Conservation (phyloP, 2,888 invertebrate species). For the Zootermopsis nevadensis region DNA sequence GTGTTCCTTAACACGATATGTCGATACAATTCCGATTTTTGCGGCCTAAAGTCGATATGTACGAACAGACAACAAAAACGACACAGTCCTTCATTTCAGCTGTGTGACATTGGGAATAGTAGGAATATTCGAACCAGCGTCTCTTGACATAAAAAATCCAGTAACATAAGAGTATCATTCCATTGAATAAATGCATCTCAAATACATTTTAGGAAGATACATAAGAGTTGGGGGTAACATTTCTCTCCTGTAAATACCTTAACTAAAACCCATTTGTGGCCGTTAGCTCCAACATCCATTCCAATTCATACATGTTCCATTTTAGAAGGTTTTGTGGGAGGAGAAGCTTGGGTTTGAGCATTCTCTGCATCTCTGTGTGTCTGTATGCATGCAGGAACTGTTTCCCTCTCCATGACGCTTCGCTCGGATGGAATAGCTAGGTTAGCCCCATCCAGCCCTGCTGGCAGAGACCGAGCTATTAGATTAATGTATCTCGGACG, state of each 20-base stretch:
- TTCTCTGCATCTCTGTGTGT: conserved; percentile 1
- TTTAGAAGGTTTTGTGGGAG: conserved; percentile 10
- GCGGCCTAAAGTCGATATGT: too few relatives aligned
- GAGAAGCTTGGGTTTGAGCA: not conserved
- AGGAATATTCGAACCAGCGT: too few relatives aligned
- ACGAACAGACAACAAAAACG: too few relatives aligned
- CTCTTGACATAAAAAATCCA: too few relatives aligned
- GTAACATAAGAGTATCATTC: not conserved
- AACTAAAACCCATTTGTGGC: conserved; percentile 38
- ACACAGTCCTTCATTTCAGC: too few relatives aligned
- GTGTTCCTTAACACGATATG: too few relatives aligned
- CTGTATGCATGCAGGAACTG: not conserved
- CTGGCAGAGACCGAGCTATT: conserved; percentile 31
- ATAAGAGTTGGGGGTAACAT: not conserved
- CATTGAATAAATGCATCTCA: not conserved
- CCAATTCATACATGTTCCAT: conserved; percentile 34
- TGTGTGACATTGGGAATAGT: too few relatives aligned
- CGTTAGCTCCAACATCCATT: conserved; percentile 25
- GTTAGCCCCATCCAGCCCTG: not conserved
- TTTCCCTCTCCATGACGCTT: conserved; percentile 14
- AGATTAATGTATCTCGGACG: conserved; percentile 51
- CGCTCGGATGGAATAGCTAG: conserved; percentile 2
- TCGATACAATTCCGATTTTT: too few relatives aligned
- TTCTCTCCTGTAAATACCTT: conserved; percentile 1
- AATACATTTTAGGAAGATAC: not conserved